phyloP scores from a whole-genome alignment of 2,113 vertebrate species.

The Platysteira castanea region DNA sequence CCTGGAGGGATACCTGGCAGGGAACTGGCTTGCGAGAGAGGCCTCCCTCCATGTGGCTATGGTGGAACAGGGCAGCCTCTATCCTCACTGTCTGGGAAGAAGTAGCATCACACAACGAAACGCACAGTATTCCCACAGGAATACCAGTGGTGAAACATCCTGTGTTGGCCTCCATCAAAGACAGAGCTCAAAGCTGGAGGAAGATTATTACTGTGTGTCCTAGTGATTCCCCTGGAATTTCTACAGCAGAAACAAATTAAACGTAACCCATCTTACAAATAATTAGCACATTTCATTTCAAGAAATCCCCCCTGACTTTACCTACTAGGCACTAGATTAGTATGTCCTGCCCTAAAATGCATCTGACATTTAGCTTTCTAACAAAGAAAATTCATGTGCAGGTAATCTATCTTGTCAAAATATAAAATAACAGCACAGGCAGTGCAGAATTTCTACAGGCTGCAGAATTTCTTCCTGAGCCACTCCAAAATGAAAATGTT shows the following conservation, averaged over 20 bases:
- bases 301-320: slow-evolving; percentile 51
- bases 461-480: neutral
- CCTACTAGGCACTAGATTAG: slow-evolving; percentile 19
- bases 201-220: neutral
- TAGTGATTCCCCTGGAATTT: slow-evolving; percentile 37
- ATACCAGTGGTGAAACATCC: neutral
- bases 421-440: neutral
- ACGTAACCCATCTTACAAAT: neutral
- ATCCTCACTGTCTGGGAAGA: neutral
- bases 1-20: neutral
- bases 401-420: neutral
- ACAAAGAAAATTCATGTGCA: neutral
- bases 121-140: neutral
- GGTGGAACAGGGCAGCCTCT: neutral
- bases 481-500: neutral
- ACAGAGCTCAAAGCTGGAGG: neutral
- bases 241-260: slow-evolving; percentile 40
- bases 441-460: neutral
- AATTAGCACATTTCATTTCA: slow-evolving; percentile 56
- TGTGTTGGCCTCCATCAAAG: neutral
- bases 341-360: neutral
- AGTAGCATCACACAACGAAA: neutral
- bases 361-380: slow-evolving; percentile 25
- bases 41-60: neutral
- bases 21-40: neutral